Conservation (phyloP, 2,797 vertebrate species). For the Craterocephalus amniculus region DNA sequence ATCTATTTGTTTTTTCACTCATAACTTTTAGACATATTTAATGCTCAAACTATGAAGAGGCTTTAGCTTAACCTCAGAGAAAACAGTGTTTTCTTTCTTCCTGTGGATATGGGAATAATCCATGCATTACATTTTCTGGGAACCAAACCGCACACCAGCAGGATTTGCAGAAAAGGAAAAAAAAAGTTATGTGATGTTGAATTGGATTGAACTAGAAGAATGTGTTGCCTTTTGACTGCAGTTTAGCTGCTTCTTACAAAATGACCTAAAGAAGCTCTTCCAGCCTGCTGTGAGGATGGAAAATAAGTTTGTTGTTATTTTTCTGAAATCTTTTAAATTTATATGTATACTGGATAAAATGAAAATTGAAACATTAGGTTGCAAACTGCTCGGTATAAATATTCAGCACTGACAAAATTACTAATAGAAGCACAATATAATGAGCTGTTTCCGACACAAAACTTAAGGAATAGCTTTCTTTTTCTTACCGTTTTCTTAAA, state of each 20-base stretch:
- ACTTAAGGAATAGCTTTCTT: neutral
- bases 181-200: slow-evolving; percentile 34
- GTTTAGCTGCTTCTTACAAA: slow-evolving; percentile 8
- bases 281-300: neutral
- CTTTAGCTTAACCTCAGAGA: slow-evolving; percentile 40
- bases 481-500: neutral
- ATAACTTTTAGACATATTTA: slow-evolving; percentile 3
- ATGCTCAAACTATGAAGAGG: slow-evolving; percentile 21
- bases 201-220: slow-evolving; percentile 54
- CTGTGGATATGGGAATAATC: slow-evolving; percentile 60
- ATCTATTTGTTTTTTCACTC: neutral
- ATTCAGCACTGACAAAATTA: neutral
- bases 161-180: slow-evolving; percentile 57
- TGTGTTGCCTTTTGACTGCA: slow-evolving; percentile 30
- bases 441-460: neutral
- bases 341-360: neutral
- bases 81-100: slow-evolving; percentile 50
- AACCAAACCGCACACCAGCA: slow-evolving; percentile 49
- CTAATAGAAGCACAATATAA: neutral
- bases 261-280: neutral
- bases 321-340: neutral
- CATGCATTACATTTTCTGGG: slow-evolving; percentile 62
- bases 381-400: neutral
- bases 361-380: neutral
- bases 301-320: neutral